phyloP scores from a whole-genome alignment of 2,113 vertebrate species.

The Xenopus laevis region DNA sequence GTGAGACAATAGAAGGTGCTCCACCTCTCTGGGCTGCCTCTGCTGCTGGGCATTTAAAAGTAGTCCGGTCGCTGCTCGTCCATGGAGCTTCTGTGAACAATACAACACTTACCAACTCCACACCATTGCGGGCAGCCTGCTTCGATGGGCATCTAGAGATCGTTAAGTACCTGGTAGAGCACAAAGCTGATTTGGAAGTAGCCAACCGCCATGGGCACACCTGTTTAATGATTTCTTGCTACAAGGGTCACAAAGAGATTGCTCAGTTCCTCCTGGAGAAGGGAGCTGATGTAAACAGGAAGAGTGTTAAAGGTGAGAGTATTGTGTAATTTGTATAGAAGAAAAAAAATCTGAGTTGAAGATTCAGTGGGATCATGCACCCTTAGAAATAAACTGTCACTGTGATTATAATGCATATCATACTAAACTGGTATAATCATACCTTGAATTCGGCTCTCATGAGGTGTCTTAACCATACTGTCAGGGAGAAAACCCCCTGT shows the following conservation, averaged over 20 bases:
- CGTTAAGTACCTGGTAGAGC: slow-evolving; percentile 92
- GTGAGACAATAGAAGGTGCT: slow-evolving; percentile 94
- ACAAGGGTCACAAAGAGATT: slow-evolving; percentile 96
- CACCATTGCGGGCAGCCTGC: slow-evolving; percentile 88
- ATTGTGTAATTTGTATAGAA: background rate
- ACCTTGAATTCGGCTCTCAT: too few species aligned
- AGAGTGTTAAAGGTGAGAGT: slow-evolving; percentile 91
- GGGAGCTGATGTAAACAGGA: slow-evolving; percentile 95
- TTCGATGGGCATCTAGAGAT: slow-evolving; percentile 97
- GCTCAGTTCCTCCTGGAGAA: slow-evolving; percentile 94
- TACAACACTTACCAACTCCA: slow-evolving; percentile 94
- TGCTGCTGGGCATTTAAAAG: slow-evolving; percentile 89
- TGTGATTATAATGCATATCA: too few species aligned
- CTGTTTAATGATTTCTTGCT: slow-evolving; percentile 97
- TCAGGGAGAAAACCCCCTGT: too few species aligned
- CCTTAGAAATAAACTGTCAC: too few species aligned
- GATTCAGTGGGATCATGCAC: too few species aligned
- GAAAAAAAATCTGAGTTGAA: too few species aligned
- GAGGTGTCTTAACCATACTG: too few species aligned
- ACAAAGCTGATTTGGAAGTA: slow-evolving; percentile 93
- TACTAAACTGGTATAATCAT: too few species aligned
- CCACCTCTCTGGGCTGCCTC: slow-evolving; percentile 95
- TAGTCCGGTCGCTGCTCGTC: slow-evolving; percentile 89
- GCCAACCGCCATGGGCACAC: slow-evolving; percentile 96
- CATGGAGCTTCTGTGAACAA: slow-evolving; percentile 95